phyloP scores from a whole-genome alignment of 2,888 invertebrate species.

The Cinara cedri region DNA sequence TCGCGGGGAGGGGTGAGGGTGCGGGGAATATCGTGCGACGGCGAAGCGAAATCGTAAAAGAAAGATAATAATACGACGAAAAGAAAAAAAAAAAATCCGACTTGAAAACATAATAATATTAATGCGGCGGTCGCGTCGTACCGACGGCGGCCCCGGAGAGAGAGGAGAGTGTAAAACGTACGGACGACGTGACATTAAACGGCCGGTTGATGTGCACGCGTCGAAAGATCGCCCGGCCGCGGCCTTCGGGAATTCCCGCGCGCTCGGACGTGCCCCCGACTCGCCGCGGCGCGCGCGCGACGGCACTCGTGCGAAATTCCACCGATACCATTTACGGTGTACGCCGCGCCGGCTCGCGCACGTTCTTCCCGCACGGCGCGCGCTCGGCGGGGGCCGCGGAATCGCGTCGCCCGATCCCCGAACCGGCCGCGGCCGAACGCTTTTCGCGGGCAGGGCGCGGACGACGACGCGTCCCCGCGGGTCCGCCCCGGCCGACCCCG shows the following conservation, averaged over 20 bases:
- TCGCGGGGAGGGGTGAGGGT: too few species aligned
- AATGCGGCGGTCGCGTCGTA: not conserved
- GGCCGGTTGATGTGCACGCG: too few species aligned
- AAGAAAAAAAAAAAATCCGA: not conserved
- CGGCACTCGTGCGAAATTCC: slow-evolving; percentile 22
- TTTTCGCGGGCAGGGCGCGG: not conserved
- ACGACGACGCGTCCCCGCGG: not conserved
- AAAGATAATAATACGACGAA: too few species aligned
- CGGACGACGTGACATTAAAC: too few species aligned
- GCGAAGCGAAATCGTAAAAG: not conserved
- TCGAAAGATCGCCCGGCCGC: not conserved
- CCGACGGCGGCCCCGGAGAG: too few species aligned
- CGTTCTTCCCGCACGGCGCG: too few species aligned
- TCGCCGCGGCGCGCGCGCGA: not conserved
- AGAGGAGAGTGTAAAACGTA: too few species aligned
- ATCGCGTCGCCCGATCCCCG: too few species aligned
- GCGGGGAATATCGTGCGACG: too few species aligned
- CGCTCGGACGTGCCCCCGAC: not conserved
- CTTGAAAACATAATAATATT: not conserved
- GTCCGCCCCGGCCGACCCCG: too few species aligned
- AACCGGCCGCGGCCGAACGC: too few species aligned
- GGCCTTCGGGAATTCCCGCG: not conserved
- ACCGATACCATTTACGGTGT: slow-evolving; percentile 33
- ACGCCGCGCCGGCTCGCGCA: not conserved
- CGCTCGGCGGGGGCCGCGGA: too few species aligned